Base-by-base conservation (phyloP, 2,888 invertebrate species). In the Syrista parreyssii region DNA sequence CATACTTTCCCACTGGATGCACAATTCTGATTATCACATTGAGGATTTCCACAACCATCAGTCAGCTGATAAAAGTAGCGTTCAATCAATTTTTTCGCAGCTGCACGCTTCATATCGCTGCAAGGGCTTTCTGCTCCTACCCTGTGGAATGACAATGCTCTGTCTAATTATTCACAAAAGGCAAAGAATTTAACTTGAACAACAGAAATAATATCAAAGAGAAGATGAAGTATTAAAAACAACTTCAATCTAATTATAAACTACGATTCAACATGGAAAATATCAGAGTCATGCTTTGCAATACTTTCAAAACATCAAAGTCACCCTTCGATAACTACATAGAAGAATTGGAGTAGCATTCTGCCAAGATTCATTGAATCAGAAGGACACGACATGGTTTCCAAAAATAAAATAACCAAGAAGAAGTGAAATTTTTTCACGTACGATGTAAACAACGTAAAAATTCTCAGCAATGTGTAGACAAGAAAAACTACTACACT, bases 61-160 rank as follows among this genome's bases (percentile, higher is more conserved):
- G 96, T 95, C 83, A 98, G 93, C 92, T 98, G 98, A 92, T 97
- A 97, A 92, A 98, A 98, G 92, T 98, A 98, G 88, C 97, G 94
- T 92, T 98, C 97, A 83, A 98, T 98, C 82, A 97, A 93, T 91
- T 96, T 96, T 91, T 95, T 97, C 69, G 97, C 97, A 84, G 93
- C 93, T 74, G 92, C 92, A 81, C 92, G 90, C 89, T 92, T 93
- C 92, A 92, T 92, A 81, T 91, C 91, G 89, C 91, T 92, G 84
- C 90, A 90, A 89, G 90, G 89, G 87, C 89, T 91, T 81, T 91
- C 90, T 76, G 89, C 90, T 85, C 87, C 89, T 88, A 90, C 91
- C 91, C 91, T 91, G 79, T 68, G 73, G 77, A 81, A 11, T 15
- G 15, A 55, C 9, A 55, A 55, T 23, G 23, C 6, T 55, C 9